phyloP scores from a whole-genome alignment of 2,797 vertebrate genomes.

The Helicolenus hilgendorfi region DNA sequence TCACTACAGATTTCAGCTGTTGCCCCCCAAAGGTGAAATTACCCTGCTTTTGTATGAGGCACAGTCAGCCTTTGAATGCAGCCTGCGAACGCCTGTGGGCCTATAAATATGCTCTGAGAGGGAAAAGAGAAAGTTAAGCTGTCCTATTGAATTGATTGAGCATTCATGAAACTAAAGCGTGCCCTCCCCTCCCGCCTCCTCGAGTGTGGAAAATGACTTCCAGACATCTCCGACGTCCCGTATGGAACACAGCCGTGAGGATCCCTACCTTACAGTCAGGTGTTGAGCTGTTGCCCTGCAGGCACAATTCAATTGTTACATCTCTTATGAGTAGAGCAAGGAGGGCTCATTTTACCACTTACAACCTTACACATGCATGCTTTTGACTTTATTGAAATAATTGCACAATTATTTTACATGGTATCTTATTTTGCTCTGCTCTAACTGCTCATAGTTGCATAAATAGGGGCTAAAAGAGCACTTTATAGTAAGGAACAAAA shows the following conservation, averaged over 20 bases:
- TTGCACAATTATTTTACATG: conserved; percentile 75
- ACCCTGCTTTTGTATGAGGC: conserved; percentile 79
- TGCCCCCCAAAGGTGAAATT: conserved; percentile 85
- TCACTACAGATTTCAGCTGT: conserved; percentile 78
- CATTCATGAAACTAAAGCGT: conserved; percentile 91
- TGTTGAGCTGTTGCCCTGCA: conserved; percentile 88
- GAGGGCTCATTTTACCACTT: conserved; percentile 78
- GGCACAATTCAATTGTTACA: conserved; percentile 88
- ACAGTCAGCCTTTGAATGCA: conserved; percentile 85
- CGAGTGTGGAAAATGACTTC: conserved; percentile 91
- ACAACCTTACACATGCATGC: conserved; percentile 63
- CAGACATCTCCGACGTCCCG: conserved; percentile 89
- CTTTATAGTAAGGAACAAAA: conserved; percentile 18
- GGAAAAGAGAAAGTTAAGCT: conserved; percentile 89
- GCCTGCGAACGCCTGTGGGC: conserved; percentile 87
- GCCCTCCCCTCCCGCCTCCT: conserved; percentile 75
- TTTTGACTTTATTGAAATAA: conserved; percentile 77
- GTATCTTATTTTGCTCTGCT: conserved; percentile 63
- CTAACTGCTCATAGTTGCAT: conserved; percentile 34
- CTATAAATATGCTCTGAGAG: conserved; percentile 87
- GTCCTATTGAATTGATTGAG: conserved; percentile 93
- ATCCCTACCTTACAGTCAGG: conserved; percentile 89
- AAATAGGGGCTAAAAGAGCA: conserved; percentile 24
- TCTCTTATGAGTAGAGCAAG: conserved; percentile 80
- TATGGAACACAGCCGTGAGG: conserved; percentile 88